Evolutionary conservation across 2,113 vertebrate genomes (phyloP), one percentile per base, ranked within the genome.

Genomic region (Phyllopteryx taeniolatus): DNA sequence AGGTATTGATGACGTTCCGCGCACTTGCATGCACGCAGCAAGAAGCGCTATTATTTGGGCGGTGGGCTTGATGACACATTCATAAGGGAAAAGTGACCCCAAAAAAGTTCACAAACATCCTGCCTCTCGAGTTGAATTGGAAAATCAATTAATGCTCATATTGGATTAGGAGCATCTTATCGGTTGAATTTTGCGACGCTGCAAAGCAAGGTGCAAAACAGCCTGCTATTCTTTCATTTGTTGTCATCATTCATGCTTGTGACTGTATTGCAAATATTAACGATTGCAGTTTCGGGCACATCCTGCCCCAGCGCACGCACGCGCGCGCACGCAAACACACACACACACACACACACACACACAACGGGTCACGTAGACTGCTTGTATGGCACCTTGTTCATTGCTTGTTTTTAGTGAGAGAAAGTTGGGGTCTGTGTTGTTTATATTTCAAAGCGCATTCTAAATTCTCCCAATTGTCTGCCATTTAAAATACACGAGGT

Each of bases 251-350:
- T 75, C 53, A 64, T 31, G 31, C 43, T 53, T 54, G 66, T 68
- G 68, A 75, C 78, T 79, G 86, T 77, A 74, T 27, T 62, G 76
- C 56, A 60, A 83, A 87, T 84, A 91, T 75, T 83, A 87, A 89
- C 90, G 78, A 85, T 81, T 89, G 89, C 87, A 80, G 69, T 84
- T 84, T 81, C 77, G 86, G 74, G 63, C 71, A 74, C 79, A 75
- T 70, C 44, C 62, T 35, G 27, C 27, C 27, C 27, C 27, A 27
- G 27, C 15, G 8, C 13, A 0, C 8, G 8, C 31, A 43, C 59
- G 0, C 35, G 39, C 27, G 1, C 35, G 1, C 11, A 8, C 44
- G 19, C 47, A 63, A 44, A 22, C 65, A 60, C 66, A 54, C 62
- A 63, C 51, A 22, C 65, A 60, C 66, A 54, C 62, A 60, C 71